Conservation (phyloP, 2,113 vertebrate genomes). For the Chaenocephalus aceratus region DNA sequence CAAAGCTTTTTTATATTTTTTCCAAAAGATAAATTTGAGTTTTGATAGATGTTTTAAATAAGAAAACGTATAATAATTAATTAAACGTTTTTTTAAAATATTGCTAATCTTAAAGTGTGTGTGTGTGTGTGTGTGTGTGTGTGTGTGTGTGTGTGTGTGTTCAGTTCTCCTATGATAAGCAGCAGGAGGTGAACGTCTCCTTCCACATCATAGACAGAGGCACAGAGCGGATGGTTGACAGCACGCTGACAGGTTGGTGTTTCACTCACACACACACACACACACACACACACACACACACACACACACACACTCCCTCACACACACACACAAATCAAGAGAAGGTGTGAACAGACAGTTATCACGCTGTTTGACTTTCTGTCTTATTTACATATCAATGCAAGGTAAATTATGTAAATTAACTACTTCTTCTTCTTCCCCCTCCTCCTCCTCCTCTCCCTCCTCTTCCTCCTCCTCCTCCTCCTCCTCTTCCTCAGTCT, state of each 20-base stretch:
- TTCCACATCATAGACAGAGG: conserved; percentile 87
- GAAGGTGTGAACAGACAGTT: conserved; percentile 6
- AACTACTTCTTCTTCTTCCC: not conserved
- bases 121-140: too few species aligned
- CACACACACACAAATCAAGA: not conserved
- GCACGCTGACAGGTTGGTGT: conserved; percentile 90
- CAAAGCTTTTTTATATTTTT: too few species aligned
- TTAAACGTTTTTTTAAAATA: too few species aligned
- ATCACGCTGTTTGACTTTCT: not conserved
- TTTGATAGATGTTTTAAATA: too few species aligned
- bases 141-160: not conserved
- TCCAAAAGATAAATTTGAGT: too few species aligned
- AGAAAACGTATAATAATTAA: too few species aligned
- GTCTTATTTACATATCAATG: conserved; percentile 8
- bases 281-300: conserved; percentile 39
- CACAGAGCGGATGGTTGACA: conserved; percentile 90
- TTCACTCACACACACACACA: too few species aligned
- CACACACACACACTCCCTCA: not conserved
- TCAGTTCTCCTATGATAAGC: conserved; percentile 87
- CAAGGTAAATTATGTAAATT: not conserved
- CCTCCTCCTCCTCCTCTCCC: not conserved
- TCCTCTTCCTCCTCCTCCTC: not conserved
- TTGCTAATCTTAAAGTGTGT: too few species aligned
- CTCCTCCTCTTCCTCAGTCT: too few species aligned
- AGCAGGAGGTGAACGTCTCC: conserved; percentile 88